Evolutionary conservation across 2,797 vertebrate species (phyloP).

Genomic region (Lophura swinhoii): DNA sequence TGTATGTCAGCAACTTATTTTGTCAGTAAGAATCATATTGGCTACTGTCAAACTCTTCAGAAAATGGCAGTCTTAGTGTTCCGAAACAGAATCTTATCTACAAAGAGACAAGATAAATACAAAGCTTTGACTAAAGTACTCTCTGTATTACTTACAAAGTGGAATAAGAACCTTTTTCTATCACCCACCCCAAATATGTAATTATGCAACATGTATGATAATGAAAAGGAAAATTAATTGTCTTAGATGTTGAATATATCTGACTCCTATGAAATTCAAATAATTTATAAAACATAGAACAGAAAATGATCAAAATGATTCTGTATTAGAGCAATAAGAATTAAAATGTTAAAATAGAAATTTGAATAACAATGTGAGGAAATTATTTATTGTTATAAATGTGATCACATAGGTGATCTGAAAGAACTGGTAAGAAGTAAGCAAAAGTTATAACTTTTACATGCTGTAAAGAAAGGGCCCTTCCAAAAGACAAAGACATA

Average conservation of each 20-base stretch:
- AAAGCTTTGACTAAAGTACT: not conserved
- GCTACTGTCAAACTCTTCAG: not conserved
- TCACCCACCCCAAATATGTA: not conserved
- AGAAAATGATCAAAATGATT: not conserved
- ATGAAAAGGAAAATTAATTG: not conserved
- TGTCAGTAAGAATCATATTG: conserved; percentile 27
- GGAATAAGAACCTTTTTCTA: not conserved
- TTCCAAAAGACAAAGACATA: not conserved
- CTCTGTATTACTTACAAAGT: not conserved
- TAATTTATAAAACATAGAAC: not conserved
- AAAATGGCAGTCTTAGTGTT: not conserved
- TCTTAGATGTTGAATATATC: not conserved
- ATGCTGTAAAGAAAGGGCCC: not conserved
- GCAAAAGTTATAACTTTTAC: not conserved
- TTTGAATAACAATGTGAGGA: not conserved
- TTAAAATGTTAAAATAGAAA: not conserved
- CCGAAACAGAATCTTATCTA: not conserved
- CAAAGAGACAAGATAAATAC: not conserved
- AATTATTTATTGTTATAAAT: not conserved
- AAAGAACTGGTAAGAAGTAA: not conserved
- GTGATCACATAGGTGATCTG: not conserved
- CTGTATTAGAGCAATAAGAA: not conserved
- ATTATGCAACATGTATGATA: not conserved
- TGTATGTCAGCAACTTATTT: conserved; percentile 29
- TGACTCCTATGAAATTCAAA: not conserved